Conservation (phyloP, 1,140 invertebrate genomes). For the silkworm (Bombyx mori) region DNA sequence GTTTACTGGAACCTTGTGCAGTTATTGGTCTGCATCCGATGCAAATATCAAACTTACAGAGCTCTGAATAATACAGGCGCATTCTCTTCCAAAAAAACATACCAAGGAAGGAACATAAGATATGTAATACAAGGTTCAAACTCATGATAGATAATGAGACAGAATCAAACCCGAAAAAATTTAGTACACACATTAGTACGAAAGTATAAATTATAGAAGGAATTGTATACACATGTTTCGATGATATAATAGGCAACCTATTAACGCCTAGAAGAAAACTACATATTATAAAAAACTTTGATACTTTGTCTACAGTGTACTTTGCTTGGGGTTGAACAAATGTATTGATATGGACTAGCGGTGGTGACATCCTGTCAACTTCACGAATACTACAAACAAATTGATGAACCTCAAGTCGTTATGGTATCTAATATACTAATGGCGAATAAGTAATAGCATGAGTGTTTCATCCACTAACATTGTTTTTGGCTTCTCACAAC, state of each 20-base stretch:
- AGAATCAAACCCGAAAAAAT: neutral
- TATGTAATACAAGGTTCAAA: slow-evolving; percentile 7
- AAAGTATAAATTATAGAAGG: neutral
- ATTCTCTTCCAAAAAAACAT: slow-evolving; percentile 16
- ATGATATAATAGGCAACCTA: slow-evolving; percentile 4
- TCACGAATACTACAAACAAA: neutral
- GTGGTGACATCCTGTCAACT: slow-evolving; percentile 1
- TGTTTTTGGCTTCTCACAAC: neutral
- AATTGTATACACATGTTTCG: neutral
- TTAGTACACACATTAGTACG: neutral
- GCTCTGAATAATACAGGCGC: slow-evolving; percentile 18
- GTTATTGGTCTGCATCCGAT: slow-evolving; percentile 23
- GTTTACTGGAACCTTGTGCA: slow-evolving; percentile 11
- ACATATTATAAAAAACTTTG: slow-evolving; percentile 5
- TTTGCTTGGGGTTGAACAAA: neutral
- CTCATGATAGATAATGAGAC: neutral
- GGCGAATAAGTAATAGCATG: neutral
- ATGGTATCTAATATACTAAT: slow-evolving; percentile 5
- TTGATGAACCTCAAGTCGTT: neutral
- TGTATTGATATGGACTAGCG: slow-evolving; percentile 1
- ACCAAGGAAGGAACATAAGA: slow-evolving; percentile 14
- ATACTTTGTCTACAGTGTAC: neutral
- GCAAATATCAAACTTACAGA: slow-evolving; percentile 24
- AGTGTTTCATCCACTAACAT: neutral
- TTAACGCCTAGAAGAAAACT: slow-evolving; percentile 3